Evolutionary conservation across 1,140 invertebrate species (phyloP).

Genomic region (Drusus annulatus): DNA sequence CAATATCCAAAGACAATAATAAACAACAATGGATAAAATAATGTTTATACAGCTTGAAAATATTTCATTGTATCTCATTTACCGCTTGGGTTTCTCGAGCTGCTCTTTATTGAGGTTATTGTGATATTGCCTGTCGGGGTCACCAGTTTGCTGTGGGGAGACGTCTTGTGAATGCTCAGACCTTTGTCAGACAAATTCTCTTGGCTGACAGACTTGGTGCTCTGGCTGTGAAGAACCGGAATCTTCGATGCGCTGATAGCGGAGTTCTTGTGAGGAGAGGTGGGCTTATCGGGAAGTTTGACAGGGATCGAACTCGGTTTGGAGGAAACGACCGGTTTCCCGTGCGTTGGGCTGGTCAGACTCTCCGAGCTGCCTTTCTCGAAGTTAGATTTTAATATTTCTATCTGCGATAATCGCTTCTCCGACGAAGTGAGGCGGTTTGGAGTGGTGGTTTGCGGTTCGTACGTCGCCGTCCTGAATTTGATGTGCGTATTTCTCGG

Average conservation of each 20-base stretch:
- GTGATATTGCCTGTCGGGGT: conserved; percentile 69
- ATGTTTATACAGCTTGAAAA: no score
- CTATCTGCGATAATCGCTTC: conserved; percentile 69
- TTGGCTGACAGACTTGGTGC: conserved; percentile 68
- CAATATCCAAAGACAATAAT: no score
- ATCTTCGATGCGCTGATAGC: conserved; percentile 68
- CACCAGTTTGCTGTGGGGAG: conserved; percentile 64
- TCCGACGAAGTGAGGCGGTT: conserved; percentile 60
- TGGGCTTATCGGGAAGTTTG: conserved; percentile 63
- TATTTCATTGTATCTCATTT: conserved; percentile 54
- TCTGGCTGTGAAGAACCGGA: conserved; percentile 63
- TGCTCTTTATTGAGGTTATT: conserved; percentile 70
- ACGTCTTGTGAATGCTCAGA: conserved; percentile 63
- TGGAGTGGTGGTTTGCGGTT: conserved; percentile 66
- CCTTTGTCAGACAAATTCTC: conserved; percentile 67
- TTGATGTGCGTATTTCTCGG: conserved; percentile 72
- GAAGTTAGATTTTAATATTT: conserved; percentile 67
- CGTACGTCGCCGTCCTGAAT: conserved; percentile 75
- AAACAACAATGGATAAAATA: no score
- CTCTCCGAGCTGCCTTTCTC: conserved; percentile 62
- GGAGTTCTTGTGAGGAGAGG: conserved; percentile 43
- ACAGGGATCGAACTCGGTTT: conserved; percentile 70
- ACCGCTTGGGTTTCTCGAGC: conserved; percentile 69
- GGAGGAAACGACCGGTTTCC: conserved; percentile 65
- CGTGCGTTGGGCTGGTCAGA: conserved; percentile 47